These are phyloP conservation scores for Stegostoma tigrinum DNA, from an alignment of 2,113 vertebrate genomes.

Conservation along the genomic window DNA sequence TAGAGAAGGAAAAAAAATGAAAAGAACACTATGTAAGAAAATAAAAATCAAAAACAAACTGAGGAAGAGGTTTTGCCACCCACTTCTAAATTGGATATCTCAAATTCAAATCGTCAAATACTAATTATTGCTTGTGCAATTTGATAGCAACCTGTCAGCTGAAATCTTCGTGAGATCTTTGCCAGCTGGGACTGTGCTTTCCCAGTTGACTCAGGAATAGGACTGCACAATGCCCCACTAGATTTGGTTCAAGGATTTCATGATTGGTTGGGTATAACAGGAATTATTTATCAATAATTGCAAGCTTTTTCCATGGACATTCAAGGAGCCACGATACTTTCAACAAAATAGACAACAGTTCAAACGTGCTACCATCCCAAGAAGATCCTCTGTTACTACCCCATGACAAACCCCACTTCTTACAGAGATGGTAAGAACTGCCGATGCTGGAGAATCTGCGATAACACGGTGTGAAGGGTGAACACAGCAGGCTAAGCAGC, in stretches of 20 bases:
- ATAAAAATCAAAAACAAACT: neutral
- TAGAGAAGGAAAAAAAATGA: neutral
- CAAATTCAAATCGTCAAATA: neutral
- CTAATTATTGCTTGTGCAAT: neutral
- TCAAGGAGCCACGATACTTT: neutral
- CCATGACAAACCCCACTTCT: neutral
- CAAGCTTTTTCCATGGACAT: neutral
- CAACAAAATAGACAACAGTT: neutral
- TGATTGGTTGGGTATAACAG: neutral
- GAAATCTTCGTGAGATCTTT: neutral
- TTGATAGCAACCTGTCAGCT: too few relatives aligned
- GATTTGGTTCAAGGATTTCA: neutral
- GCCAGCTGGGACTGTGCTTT: neutral
- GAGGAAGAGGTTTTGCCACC: too few relatives aligned
- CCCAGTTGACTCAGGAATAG: neutral
- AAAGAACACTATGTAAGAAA: neutral
- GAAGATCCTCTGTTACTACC: neutral
- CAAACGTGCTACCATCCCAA: neutral
- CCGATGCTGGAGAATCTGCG: too few relatives aligned
- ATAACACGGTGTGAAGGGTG: too few relatives aligned
- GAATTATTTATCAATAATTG: neutral
- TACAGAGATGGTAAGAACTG: too few relatives aligned
- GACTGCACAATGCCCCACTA: neutral
- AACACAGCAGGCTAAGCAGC: too few relatives aligned
- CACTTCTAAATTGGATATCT: too few relatives aligned